Evolutionary conservation across 2,888 invertebrate genomes (phyloP).

Genomic region (Tenthredo livida): DNA sequence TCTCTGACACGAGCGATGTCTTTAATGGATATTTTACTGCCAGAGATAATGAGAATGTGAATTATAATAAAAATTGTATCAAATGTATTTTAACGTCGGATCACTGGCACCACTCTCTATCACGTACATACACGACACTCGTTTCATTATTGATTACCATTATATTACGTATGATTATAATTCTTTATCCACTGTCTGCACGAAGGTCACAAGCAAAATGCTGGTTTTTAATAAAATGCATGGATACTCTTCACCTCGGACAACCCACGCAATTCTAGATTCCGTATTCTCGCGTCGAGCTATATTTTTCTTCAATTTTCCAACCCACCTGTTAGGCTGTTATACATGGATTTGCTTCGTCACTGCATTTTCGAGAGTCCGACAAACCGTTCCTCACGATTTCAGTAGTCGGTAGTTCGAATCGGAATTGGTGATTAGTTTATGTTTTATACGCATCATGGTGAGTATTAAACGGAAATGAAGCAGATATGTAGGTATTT

Average conservation of each 20-base stretch:
- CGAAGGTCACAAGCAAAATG: slow-evolving; percentile 6
- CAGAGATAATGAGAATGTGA: not conserved
- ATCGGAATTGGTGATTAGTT: not conserved
- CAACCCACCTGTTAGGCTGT: not conserved
- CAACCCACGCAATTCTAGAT: slow-evolving; percentile 38
- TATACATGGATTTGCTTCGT: not conserved
- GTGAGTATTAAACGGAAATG: not conserved
- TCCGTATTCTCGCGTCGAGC: not conserved
- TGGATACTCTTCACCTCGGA: not conserved
- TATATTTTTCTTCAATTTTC: slow-evolving; percentile 4
- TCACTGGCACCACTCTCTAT: slow-evolving; percentile 4
- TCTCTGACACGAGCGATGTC: not conserved
- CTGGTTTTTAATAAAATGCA: not conserved
- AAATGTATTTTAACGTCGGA: not conserved
- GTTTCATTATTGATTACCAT: not conserved
- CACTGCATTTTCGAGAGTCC: not conserved
- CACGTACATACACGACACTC: not conserved
- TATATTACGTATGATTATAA: not conserved
- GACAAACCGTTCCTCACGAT: not conserved
- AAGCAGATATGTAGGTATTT: not conserved
- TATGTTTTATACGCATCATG: not conserved
- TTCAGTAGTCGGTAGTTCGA: not conserved
- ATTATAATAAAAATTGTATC: not conserved
- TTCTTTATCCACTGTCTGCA: not conserved
- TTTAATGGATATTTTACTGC: not conserved